Evolutionary conservation across 2,888 invertebrate species (phyloP).

Genomic region (Dichetophora obliterata): DNA sequence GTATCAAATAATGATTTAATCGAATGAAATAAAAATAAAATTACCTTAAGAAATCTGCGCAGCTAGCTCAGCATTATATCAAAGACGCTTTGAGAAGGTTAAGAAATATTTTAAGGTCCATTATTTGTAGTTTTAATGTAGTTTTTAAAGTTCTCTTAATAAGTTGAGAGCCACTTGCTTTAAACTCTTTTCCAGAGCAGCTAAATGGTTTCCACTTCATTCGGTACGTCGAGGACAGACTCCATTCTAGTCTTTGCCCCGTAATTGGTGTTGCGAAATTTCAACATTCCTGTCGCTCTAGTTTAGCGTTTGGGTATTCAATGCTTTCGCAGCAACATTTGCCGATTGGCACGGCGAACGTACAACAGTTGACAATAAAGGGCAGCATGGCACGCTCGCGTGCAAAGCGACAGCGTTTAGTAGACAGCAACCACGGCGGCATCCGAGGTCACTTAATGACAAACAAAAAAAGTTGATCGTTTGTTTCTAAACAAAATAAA

Average conservation of each 20-base stretch:
- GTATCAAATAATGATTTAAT: too few relatives aligned
- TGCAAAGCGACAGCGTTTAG: constrained; percentile 13
- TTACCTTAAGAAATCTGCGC: constrained; percentile 7
- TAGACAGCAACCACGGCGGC: constrained; percentile 14
- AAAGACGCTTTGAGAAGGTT: not conserved
- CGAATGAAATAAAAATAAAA: not conserved
- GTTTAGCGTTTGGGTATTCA: constrained; percentile 47
- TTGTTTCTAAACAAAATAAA: constrained; percentile 58
- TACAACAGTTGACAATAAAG: constrained; percentile 12
- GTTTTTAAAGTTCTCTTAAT: too few relatives aligned
- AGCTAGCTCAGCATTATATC: not conserved
- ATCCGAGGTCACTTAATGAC: constrained; percentile 43
- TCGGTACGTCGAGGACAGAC: constrained; percentile 22
- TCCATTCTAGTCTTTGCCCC: constrained; percentile 26
- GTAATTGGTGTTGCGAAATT: constrained; percentile 36
- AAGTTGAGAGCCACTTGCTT: not conserved
- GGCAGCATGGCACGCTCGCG: constrained; percentile 42
- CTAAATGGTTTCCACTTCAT: not conserved
- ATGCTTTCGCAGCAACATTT: constrained; percentile 32
- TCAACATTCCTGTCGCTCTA: constrained; percentile 50
- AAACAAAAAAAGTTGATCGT: constrained; percentile 60
- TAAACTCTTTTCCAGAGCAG: not conserved
- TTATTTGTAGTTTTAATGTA: not conserved
- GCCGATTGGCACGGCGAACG: constrained; percentile 11
- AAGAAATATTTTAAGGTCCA: not conserved